Conservation (phyloP, 2,113 vertebrate species). For the Murina feae region DNA sequence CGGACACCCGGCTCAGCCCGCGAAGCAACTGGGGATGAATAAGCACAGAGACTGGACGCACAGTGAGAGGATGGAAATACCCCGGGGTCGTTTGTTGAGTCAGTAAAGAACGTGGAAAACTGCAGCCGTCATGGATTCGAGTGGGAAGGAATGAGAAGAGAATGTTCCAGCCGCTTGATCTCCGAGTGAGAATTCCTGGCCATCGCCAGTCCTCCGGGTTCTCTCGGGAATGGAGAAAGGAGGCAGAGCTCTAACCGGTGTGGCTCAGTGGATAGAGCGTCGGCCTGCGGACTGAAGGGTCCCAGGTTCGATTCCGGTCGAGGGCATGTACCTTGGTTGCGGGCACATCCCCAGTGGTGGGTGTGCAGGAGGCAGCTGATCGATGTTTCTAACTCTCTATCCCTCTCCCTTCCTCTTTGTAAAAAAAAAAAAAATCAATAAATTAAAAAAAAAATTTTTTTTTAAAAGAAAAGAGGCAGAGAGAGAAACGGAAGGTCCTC, state of each 20-base stretch:
- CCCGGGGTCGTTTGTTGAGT: conserved; percentile 68
- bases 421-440: too few species aligned
- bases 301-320: too few species aligned
- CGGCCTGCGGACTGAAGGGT: too few species aligned
- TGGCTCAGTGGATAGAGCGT: too few species aligned
- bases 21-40: conserved; percentile 59
- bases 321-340: too few species aligned
- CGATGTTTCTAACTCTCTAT: too few species aligned
- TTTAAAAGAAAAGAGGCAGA: too few species aligned
- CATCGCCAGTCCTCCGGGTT: background rate
- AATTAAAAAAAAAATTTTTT: too few species aligned
- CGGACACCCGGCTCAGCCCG: conserved; percentile 37
- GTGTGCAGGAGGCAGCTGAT: too few species aligned
- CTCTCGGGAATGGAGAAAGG: background rate
- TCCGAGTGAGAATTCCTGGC: background rate
- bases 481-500: background rate
- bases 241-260: too few species aligned
- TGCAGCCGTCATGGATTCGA: conserved; percentile 22
- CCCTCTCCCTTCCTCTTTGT: too few species aligned
- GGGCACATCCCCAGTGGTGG: too few species aligned
- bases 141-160: conserved; percentile 55
- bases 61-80: conserved; percentile 40
- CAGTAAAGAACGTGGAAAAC: conserved; percentile 48
- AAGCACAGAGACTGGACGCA: conserved; percentile 49
- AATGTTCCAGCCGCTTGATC: conserved; percentile 4